These are phyloP conservation scores for Trimorus sp. DNA, from an alignment of 2,888 invertebrate species.

Conservation along the genomic window DNA sequence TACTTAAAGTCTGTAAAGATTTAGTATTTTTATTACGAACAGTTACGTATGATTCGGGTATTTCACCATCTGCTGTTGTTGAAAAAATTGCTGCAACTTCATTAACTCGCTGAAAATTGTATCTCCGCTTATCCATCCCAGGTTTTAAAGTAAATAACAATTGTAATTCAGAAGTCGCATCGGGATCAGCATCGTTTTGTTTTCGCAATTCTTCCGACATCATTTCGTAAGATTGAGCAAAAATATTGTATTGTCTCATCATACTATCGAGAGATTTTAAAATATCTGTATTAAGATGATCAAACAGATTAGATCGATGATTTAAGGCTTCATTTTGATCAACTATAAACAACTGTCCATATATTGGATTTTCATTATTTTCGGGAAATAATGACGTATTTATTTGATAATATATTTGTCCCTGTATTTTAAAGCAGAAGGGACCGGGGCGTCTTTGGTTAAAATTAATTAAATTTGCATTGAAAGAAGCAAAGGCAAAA, in stretches of 20 bases:
- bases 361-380: no score
- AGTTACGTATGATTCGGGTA: conserved; percentile 67
- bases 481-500: conserved; percentile 33
- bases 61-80: conserved; percentile 67
- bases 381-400: no score
- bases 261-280: conserved; percentile 55
- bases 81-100: conserved; percentile 67
- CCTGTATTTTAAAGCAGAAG: no score
- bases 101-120: conserved; percentile 65
- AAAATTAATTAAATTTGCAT: conserved; percentile 15
- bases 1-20: conserved; percentile 41
- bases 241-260: conserved; percentile 61
- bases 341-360: no score
- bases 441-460: conserved; percentile 16
- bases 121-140: no score
- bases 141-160: conserved; percentile 63
- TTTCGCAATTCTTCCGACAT: no score
- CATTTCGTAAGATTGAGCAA: conserved; percentile 63
- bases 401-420: no score
- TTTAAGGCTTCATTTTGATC: no score
- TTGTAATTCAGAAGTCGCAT: conserved; percentile 40
- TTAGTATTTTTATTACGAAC: conserved; percentile 54
- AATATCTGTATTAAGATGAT: no score
- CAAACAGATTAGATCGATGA: neutral
- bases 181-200: no score